Evolutionary conservation across 2,888 invertebrate genomes (phyloP).

Genomic region (Nemurella pictetii): DNA sequence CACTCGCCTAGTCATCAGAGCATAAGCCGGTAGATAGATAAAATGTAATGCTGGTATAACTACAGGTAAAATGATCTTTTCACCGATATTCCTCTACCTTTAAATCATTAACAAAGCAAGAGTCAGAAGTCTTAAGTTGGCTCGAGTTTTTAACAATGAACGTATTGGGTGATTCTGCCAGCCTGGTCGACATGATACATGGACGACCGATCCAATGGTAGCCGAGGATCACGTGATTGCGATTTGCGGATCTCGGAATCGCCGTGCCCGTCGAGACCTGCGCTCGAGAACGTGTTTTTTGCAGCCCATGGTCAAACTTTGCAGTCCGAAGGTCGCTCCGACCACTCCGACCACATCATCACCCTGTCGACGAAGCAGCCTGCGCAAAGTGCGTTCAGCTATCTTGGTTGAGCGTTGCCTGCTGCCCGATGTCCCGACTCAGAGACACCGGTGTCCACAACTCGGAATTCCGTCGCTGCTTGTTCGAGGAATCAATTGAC

Average conservation of each 20-base stretch:
- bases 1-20: background rate
- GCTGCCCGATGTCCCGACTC: too few relatives aligned
- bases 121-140: background rate
- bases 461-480: background rate
- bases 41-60: too few relatives aligned
- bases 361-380: background rate
- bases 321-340: background rate
- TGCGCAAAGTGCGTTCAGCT: too few relatives aligned
- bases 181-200: background rate
- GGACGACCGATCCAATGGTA: too few relatives aligned
- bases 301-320: background rate
- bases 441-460: too few relatives aligned
- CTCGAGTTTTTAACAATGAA: background rate
- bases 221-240: background rate
- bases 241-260: background rate
- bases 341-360: background rate
- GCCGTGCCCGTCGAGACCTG: background rate
- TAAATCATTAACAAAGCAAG: background rate
- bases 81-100: background rate
- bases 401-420: too few relatives aligned
- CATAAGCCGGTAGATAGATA: background rate
- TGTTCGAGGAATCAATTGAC: background rate
- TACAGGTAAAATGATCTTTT: background rate
- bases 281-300: background rate
- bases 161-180: background rate